A percentile compares a stretch with the other conserved stretches of the same genome.
phyloP scores from a whole-genome alignment of 37 sponge, comb jelly and placozoan genomes.

The Cliona cf. orientalis region DNA sequence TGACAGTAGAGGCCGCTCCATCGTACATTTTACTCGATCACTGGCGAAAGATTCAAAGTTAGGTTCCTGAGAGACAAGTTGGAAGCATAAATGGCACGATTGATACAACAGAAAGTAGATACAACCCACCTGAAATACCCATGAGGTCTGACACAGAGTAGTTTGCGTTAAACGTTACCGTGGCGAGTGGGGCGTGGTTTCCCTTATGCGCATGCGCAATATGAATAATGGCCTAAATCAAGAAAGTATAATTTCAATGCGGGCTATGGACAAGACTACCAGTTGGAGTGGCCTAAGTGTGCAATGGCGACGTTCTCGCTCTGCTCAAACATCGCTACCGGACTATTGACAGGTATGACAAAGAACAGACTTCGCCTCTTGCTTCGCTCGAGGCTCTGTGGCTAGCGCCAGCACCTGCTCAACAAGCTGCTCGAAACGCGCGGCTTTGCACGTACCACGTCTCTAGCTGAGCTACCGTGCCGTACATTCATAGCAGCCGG shows the following conservation, averaged over 20 bases:
- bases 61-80: background rate
- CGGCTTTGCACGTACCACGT: too few relatives aligned
- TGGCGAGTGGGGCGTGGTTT: background rate
- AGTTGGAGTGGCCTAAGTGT: background rate
- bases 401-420: too few relatives aligned
- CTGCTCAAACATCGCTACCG: too few relatives aligned
- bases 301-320: too few relatives aligned
- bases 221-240: background rate
- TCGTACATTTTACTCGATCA: background rate
- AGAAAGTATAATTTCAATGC: background rate
- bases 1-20: too few relatives aligned
- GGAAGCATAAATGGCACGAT: background rate
- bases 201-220: background rate
- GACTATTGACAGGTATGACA: too few relatives aligned
- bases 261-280: background rate
- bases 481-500: too few relatives aligned
- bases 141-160: background rate
- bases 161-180: background rate
- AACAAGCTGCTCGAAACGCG: too few relatives aligned
- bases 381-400: too few relatives aligned
- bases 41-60: too few relatives aligned
- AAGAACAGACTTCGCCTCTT: too few relatives aligned
- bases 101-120: background rate
- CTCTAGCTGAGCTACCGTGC: too few relatives aligned
- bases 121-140: slow-evolving; percentile 2